A percentile compares a stretch with the other conserved stretches of the same genome.
Conservation (phyloP, 2,113 vertebrate species). For the Calidris pugnax region DNA sequence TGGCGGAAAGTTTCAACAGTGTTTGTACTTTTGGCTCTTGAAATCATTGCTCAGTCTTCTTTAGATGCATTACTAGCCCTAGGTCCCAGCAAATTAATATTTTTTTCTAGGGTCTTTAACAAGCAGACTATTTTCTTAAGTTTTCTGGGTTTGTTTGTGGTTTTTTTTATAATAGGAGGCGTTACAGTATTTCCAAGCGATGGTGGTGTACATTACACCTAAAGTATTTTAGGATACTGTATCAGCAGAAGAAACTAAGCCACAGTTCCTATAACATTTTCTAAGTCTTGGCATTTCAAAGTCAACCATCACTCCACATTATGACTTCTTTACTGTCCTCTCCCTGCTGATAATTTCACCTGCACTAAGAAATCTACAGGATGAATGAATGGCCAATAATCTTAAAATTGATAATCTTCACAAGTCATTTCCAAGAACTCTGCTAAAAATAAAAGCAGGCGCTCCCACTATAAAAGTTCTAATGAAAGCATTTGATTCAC, state of each 20-base stretch:
- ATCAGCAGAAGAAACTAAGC: not conserved
- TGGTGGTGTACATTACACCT: not conserved
- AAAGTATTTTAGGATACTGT: not conserved
- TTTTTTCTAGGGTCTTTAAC: not conserved
- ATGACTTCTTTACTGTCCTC: not conserved
- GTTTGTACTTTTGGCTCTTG: not conserved
- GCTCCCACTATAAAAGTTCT: not conserved
- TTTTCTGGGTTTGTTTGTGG: rapidly evolving
- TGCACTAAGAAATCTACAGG: not conserved
- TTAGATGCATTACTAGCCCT: not conserved
- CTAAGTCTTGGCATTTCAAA: not conserved
- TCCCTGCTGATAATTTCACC: not conserved
- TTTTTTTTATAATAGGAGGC: too few relatives aligned
- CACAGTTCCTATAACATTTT: not conserved
- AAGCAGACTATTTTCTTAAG: not conserved
- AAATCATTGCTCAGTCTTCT: not conserved
- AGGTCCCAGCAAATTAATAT: not conserved
- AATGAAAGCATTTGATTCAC: not conserved
- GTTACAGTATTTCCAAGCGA: not conserved
- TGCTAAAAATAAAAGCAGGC: not conserved
- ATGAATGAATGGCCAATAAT: not conserved
- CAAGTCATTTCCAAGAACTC: not conserved
- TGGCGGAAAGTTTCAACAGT: not conserved
- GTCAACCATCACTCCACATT: not conserved
- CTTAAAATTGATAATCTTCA: not conserved